Conservation (phyloP, 2,888 invertebrate genomes). For the Timema cristinae region DNA sequence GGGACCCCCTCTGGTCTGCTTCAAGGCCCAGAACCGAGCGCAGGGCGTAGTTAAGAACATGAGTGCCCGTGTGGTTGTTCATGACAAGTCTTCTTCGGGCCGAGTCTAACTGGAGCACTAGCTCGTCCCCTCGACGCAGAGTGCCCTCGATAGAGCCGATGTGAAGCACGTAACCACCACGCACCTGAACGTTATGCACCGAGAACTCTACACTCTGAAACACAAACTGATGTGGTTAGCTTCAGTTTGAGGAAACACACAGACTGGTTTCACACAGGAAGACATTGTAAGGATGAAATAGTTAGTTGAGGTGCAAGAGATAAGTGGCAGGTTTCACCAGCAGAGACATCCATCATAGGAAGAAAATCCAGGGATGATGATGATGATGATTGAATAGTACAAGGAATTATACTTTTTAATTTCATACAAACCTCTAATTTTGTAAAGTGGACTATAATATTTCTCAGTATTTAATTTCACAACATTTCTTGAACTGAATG, state of each 20-base stretch:
- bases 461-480: too few relatives aligned
- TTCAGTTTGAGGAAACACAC: background rate
- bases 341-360: too few relatives aligned
- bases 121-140: conserved; percentile 78
- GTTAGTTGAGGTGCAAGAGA: too few relatives aligned
- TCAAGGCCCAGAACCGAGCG: conserved; percentile 85
- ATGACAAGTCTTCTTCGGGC: conserved; percentile 85
- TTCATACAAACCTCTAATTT: too few relatives aligned
- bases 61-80: conserved; percentile 99
- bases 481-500: too few relatives aligned
- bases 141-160: conserved; percentile 79
- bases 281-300: too few relatives aligned
- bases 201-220: conserved; percentile 74
- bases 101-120: conserved; percentile 77
- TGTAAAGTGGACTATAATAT: too few relatives aligned
- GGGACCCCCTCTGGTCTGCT: conserved; percentile 92
- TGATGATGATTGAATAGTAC: too few relatives aligned
- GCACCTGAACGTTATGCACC: conserved; percentile 89
- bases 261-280: too few relatives aligned
- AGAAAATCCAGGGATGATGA: too few relatives aligned
- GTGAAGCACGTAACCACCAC: conserved; percentile 94
- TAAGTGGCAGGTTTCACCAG: too few relatives aligned
- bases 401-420: too few relatives aligned
- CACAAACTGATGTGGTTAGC: conserved; percentile 9
- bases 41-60: conserved; percentile 91